phyloP scores from a whole-genome alignment of 2,797 vertebrate genomes.

The Sebastes taczanowskii region DNA sequence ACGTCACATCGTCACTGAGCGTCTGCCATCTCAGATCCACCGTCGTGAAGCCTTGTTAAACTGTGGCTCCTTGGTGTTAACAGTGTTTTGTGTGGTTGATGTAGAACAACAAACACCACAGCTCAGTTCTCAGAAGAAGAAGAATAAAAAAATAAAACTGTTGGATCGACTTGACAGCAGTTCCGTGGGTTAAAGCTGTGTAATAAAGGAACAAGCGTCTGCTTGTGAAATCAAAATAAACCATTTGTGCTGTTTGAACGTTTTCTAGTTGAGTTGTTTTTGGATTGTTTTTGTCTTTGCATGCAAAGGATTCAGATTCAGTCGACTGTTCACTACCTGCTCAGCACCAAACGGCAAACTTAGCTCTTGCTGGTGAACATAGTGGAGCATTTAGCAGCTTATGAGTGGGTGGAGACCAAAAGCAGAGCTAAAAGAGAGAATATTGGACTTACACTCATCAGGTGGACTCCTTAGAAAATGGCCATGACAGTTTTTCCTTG shows the following conservation, averaged over 20 bases:
- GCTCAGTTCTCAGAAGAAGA: background rate
- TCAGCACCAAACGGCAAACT: background rate
- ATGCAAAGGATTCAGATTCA: background rate
- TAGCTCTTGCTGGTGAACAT: background rate
- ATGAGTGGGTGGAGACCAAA: background rate
- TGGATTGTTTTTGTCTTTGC: background rate
- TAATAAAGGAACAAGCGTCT: conserved; percentile 25
- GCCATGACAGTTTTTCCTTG: too few relatives aligned
- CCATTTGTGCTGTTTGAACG: conserved; percentile 49
- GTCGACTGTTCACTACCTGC: background rate
- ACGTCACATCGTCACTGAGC: background rate
- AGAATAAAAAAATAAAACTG: background rate
- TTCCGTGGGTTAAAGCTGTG: conserved; percentile 34
- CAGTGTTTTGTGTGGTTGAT: conserved; percentile 32
- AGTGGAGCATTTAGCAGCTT: background rate
- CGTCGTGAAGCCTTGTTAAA: conserved; percentile 2
- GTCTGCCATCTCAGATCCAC: background rate
- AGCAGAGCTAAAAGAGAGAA: too few relatives aligned
- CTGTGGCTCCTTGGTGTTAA: conserved; percentile 29
- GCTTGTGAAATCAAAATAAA: conserved; percentile 64
- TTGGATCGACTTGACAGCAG: background rate
- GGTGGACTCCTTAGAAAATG: too few relatives aligned
- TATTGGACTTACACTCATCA: too few relatives aligned
- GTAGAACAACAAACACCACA: conserved; percentile 20
- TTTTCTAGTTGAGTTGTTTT: background rate